phyloP scores from a whole-genome alignment of 1,140 invertebrate genomes.

The Eubasilissa regina region DNA sequence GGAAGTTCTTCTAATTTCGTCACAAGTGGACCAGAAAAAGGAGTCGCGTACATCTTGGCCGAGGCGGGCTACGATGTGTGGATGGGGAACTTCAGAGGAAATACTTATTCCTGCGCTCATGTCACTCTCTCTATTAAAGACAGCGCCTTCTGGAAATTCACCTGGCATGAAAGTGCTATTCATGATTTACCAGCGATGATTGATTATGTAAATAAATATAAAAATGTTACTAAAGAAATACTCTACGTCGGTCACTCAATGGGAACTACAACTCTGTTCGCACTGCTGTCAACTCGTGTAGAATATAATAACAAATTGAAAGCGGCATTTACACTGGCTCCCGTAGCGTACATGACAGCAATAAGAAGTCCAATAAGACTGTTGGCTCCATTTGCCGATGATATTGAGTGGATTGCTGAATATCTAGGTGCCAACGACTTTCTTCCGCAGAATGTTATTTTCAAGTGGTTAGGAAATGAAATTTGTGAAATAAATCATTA shows the following conservation, averaged over 20 bases:
- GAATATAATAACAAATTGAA: constrained; percentile 79
- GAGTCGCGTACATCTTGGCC: constrained; percentile 75
- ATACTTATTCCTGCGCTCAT: constrained; percentile 75
- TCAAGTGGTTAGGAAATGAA: constrained; percentile 76
- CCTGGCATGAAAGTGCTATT: constrained; percentile 80
- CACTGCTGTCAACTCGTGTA: constrained; percentile 77
- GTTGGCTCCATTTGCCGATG: constrained; percentile 74
- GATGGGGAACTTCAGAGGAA: constrained; percentile 79
- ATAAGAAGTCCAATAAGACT: constrained; percentile 79
- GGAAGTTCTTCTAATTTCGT: constrained; percentile 85
- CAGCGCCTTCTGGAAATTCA: constrained; percentile 78
- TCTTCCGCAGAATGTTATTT: constrained; percentile 75
- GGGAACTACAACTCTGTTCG: constrained; percentile 76
- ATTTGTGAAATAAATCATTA: constrained; percentile 74
- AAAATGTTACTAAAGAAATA: constrained; percentile 67
- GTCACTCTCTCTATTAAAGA: constrained; percentile 68
- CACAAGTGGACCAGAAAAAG: constrained; percentile 76
- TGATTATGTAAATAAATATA: constrained; percentile 77
- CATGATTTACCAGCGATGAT: constrained; percentile 85
- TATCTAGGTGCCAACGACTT: constrained; percentile 79
- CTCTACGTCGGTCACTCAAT: constrained; percentile 85
- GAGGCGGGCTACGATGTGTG: constrained; percentile 79
- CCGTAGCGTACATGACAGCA: constrained; percentile 81
- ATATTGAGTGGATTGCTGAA: constrained; percentile 74
- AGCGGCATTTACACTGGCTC: constrained; percentile 80